Evolutionary conservation across 2,113 vertebrate genomes (phyloP), one percentile per base, ranked within the genome.

Genomic region (Megatriorchis doriae): DNA sequence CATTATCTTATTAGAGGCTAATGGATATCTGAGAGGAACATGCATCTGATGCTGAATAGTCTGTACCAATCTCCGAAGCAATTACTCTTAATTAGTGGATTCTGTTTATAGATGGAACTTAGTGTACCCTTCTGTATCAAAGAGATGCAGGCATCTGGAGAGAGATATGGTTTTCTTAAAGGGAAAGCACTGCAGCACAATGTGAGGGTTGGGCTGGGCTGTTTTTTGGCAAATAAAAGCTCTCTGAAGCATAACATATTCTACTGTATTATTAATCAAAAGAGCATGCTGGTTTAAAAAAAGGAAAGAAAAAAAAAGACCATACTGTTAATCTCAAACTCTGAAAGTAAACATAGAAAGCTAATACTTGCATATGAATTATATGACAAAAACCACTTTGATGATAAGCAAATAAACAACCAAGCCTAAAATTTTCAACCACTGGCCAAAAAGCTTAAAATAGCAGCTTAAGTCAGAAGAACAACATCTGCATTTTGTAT

Each of bases 21-120:
- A 98, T 98, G 98, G 98, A 98, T 98, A 98, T 98, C 98, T 97
- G 97, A 98, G 96, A 98, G 97, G 98, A 98, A 98, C 98, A 98
- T 88, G 96, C 98, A 98, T 98, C 97, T 98, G 98, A 98, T 98
- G 98, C 97, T 97, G 98, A 98, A 98, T 98, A 95, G 98, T 98
- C 98, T 96, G 97, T 97, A 98, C 97, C 97, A 97, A 98, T 98
- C 98, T 98, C 98, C 98, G 86, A 98, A 97, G 98, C 97, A 98
- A 98, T 98, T 98, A 98, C 97, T 98, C 98, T 98, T 98, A 98
- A 98, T 98, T 98, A 98, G 98, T 86, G 95, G 97, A 97, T 97
- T 98, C 98, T 98, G 98, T 98, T 98, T 98, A 98, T 98, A 98
- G 98, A 98, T 98, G 97, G 97, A 98, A 98, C 98, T 98, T 98